Percentiles rank a stretch among this genome's conserved stretches.
Evolutionary conservation across 2,113 vertebrate species (phyloP).

Genomic region (Pan paniscus): DNA sequence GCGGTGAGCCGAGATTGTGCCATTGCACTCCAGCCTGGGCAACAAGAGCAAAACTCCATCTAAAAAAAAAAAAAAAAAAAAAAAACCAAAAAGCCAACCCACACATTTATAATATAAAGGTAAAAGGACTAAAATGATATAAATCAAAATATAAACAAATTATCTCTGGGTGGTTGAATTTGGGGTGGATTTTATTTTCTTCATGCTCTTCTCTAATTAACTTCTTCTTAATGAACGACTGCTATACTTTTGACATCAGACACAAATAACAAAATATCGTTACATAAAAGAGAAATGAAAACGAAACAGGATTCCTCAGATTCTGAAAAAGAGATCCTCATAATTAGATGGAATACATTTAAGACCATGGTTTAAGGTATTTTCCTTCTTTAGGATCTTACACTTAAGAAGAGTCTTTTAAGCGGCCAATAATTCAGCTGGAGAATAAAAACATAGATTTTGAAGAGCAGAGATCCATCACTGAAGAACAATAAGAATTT

Average conservation of each 20-base stretch:
- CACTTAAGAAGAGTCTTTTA: not conserved
- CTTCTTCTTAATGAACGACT: not conserved
- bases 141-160: not conserved
- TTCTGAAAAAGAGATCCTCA: constrained; percentile 10
- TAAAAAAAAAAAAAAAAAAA: too few species aligned
- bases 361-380: not conserved
- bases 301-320: not conserved
- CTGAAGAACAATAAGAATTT: not conserved
- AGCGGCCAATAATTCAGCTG: not conserved
- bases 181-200: not conserved
- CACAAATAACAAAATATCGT: not conserved
- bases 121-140: not conserved
- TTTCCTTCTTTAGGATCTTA: not conserved
- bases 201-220: not conserved
- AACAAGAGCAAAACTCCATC: too few species aligned
- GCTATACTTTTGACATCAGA: not conserved
- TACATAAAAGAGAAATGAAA: not conserved
- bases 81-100: too few species aligned
- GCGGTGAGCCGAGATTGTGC: too few species aligned
- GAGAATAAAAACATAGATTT: not conserved
- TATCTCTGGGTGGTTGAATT: not conserved
- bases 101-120: not conserved
- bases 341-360: not conserved
- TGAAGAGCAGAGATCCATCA: not conserved
- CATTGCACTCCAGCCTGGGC: too few species aligned